phyloP scores from a whole-genome alignment of 1,140 invertebrate genomes.

The Drosophila mayri region DNA sequence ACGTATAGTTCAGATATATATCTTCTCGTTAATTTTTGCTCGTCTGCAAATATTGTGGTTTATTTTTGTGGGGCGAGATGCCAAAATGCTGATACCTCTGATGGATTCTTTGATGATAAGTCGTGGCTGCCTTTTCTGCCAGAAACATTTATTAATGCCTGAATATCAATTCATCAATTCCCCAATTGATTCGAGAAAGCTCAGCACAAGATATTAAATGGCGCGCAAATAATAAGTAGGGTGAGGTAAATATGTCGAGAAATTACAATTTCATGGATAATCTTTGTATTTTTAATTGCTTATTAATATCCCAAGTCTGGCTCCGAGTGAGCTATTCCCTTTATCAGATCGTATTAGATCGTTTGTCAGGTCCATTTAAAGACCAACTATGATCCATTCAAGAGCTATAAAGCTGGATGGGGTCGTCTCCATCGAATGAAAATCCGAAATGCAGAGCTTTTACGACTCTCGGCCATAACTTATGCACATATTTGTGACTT shows the following conservation, averaged over 20 bases:
- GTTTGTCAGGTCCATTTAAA: slow-evolving; percentile 20
- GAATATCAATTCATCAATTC: slow-evolving; percentile 44
- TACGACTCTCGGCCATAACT: slow-evolving; percentile 72
- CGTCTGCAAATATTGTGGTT: slow-evolving; percentile 47
- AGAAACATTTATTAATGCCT: slow-evolving; percentile 28
- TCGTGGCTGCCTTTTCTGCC: slow-evolving; percentile 8
- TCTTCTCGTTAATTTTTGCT: slow-evolving; percentile 38
- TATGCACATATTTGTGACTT: slow-evolving; percentile 79
- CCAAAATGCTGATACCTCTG: slow-evolving; percentile 62
- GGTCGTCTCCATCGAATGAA: slow-evolving; percentile 10
- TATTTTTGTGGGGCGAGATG: slow-evolving; percentile 62
- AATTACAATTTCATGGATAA: not conserved
- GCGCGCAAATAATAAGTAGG: not conserved
- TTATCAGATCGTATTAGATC: slow-evolving; percentile 17
- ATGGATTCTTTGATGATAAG: slow-evolving; percentile 82
- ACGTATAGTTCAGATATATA: slow-evolving; percentile 5
- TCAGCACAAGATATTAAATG: not conserved
- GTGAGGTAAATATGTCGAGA: not conserved
- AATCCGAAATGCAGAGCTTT: slow-evolving; percentile 59
- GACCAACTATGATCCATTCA: slow-evolving; percentile 18
- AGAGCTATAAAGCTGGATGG: slow-evolving; percentile 19
- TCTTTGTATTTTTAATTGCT: not conserved
- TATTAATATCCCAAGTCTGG: not conserved
- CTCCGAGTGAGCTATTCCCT: not conserved
- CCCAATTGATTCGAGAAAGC: slow-evolving; percentile 24